phyloP scores from a whole-genome alignment of 2,888 invertebrate species.

The Ennomos fuscantarius region DNA sequence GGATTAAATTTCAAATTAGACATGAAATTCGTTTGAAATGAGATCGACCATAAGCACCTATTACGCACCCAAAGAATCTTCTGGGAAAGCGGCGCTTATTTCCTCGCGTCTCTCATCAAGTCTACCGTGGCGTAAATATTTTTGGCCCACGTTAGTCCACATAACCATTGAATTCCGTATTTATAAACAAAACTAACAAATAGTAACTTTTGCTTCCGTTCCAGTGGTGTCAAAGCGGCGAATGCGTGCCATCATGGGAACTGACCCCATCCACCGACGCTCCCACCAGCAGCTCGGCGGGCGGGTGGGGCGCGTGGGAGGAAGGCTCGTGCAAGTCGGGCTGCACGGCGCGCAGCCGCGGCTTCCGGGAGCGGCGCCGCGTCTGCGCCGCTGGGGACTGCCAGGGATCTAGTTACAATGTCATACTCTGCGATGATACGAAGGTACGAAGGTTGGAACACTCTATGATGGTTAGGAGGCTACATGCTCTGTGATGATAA shows the following conservation, averaged over 20 bases:
- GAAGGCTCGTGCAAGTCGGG: conserved; percentile 87
- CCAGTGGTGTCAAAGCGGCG: conserved; percentile 89
- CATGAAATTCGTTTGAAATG: no score
- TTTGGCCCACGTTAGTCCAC: no score
- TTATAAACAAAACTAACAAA: no score
- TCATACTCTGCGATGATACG: conserved; percentile 88
- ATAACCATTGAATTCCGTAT: no score
- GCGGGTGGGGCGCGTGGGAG: conserved; percentile 88
- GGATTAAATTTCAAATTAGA: no score
- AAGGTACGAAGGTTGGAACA: conserved; percentile 76
- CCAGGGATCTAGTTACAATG: conserved; percentile 86
- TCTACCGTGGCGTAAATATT: no score
- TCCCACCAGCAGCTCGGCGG: conserved; percentile 83
- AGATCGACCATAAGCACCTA: no score
- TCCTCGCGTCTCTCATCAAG: no score
- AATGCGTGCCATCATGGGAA: conserved; percentile 79
- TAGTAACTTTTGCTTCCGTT: conserved; percentile 16
- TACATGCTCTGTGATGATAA: no score
- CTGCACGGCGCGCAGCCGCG: conserved; percentile 87
- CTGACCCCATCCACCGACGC: conserved; percentile 40
- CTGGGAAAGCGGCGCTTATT: no score
- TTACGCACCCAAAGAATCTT: no score
- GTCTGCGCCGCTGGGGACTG: conserved; percentile 85
- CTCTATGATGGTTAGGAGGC: no score
- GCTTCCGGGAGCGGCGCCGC: conserved; percentile 85